A percentile compares a stretch with the other conserved stretches of the same genome.
phyloP scores from a whole-genome alignment of 2,888 invertebrate genomes.

The Eustalomyia histrio region DNA sequence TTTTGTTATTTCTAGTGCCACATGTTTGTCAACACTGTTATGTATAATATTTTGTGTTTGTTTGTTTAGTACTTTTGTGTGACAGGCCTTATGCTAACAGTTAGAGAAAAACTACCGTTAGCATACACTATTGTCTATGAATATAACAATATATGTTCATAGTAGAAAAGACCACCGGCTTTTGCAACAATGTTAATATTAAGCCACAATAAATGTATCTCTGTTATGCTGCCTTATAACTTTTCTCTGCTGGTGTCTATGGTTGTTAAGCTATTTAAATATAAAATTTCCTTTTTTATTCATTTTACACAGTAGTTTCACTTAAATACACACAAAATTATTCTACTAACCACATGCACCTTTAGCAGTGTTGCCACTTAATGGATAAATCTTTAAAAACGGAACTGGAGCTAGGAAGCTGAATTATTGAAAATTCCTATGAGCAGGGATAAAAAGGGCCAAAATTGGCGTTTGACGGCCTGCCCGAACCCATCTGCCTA shows the following conservation, averaged over 20 bases:
- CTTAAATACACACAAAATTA: background rate
- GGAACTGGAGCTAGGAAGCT: too few species aligned
- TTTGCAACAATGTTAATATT: constrained; percentile 42
- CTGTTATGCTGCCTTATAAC: constrained; percentile 17
- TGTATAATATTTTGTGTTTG: constrained; percentile 6
- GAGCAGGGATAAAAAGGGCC: too few species aligned
- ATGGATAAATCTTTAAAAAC: too few species aligned
- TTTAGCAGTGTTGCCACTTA: too few species aligned
- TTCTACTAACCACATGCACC: background rate
- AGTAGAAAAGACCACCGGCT: constrained; percentile 14
- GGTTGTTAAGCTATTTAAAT: constrained; percentile 26
- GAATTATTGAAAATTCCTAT: too few species aligned
- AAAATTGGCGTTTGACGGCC: too few species aligned
- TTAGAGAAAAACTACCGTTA: background rate
- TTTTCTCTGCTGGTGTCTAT: constrained; percentile 11
- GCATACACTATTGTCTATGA: constrained; percentile 9
- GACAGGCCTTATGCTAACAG: constrained; percentile 16
- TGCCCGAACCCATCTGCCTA: too few species aligned
- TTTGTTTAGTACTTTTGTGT: constrained; percentile 19
- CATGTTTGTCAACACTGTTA: background rate
- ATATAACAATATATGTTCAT: constrained; percentile 5
- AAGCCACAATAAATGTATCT: constrained; percentile 43
- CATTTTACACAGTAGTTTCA: background rate
- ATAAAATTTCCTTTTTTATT: constrained; percentile 23
- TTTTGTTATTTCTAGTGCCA: background rate